Base-by-base conservation (phyloP, 2,113 vertebrate species). In the Lophochroa leadbeateri region DNA sequence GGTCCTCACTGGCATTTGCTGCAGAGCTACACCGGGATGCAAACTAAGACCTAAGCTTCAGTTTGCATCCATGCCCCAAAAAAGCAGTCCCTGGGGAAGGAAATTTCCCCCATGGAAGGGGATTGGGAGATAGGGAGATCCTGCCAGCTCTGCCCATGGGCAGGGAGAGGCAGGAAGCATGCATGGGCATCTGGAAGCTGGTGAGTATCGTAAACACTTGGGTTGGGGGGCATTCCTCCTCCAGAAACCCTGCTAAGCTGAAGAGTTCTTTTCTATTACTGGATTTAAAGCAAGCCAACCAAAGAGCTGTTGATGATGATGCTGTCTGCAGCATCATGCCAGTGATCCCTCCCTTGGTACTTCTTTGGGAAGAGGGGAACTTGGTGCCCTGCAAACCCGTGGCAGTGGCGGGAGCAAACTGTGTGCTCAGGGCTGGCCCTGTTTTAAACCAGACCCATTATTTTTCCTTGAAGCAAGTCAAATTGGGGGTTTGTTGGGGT, bases 241-340 rank as follows among this genome's bases (percentile, higher is more conserved):
- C 37, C 53, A 46, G 16, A 17, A 91, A 43, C 31, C 4, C 13
- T 31, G 7, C 44, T 13, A 23, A 49, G n/a, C 13, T 55, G 15
- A 14, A 43, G 28, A 21, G 16, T 29, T 81, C 50, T 47, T 37
- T 65, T 37, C 67, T 35, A 14, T 0, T 1, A 3, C 21, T 19
- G 75, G 50, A 5, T 79, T 78, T 65, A 33, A 33, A 67, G 55
- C 43, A 35, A 58, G 37, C 13, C 15, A 47, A 5, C 20, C 1
- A 1, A 12, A 37, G 64, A 33, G 82, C 35, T 5, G 23, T 2
- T 1, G n/a, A 0, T 41, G 63, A 33, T 21, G 46, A 15, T 55
- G 57, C 19, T 68, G 17, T 8, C 61, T 28, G 61, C 25, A 3
- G 4, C 39, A 3, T 21, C 9, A 0, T 0, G n/a, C n/a, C 2